Evolutionary conservation across 2,113 vertebrate species (phyloP), one percentile per base, ranked within the genome.

Genomic region (Motacilla tschutschensis): DNA sequence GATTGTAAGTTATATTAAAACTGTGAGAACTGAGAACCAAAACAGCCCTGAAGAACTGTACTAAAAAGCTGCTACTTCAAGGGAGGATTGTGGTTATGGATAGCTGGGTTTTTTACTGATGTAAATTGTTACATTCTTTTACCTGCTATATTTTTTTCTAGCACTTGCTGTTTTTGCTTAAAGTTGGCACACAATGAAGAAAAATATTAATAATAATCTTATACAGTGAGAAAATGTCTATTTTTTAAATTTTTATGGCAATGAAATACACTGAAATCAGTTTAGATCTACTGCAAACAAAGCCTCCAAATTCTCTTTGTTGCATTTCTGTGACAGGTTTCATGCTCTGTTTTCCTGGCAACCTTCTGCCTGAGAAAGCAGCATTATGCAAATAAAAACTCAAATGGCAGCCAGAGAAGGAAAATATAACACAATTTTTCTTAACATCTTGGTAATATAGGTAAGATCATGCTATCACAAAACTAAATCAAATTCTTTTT

Each of bases 1-100:
- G 71, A 74, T 48, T 83, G 59, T 93, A 91, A 90, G 66, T 89
- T 94, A 75, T 83, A 90, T 66, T 87, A 79, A 79, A 93, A 80
- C 64, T 55, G 26, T 83, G 79, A 85, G 58, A 92, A 91, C 46
- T 53, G 22, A 66, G 70, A 80, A 86, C 36, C 29, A 9, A 91
- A 94, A 78, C 21, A 60, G 33, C 48, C 31, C 33, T 63, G 53
- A 90, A 91, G 58, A 86, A 50, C 26, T 35, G 28, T 47, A 65
- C 51, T 75, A 36, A 72, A 87, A 71, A 60, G 11, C n/a, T 60
- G 28, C 33, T 41, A 4, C 43, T 74, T 77, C 74, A 48, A 36
- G 15, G n/a, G 31, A 29, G 25, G 24, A 36, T 4, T 35, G 55
- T 70, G 43, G 2, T n/a, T 55, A 58, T 55, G 46, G 38, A 15